Evolutionary conservation across 2,888 invertebrate species (phyloP).

Genomic region (Acronicta psi): DNA sequence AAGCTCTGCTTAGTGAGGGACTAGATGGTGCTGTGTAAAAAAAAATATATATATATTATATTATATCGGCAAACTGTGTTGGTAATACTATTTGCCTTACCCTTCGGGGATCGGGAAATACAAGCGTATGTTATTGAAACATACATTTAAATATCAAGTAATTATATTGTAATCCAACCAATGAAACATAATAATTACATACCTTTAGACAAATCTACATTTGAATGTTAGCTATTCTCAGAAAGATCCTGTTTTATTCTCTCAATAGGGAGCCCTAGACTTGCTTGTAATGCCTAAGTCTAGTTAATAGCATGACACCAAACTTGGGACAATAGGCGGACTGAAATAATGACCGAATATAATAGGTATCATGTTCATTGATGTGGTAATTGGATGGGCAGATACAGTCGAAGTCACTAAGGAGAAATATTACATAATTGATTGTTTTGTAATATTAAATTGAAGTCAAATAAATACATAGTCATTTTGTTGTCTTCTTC

Average conservation of each 20-base stretch:
- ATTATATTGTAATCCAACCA: no score
- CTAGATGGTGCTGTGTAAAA: no score
- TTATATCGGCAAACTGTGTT: no score
- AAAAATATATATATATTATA: no score
- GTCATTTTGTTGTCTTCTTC: no score
- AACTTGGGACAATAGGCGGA: constrained; percentile 30
- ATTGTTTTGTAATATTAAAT: neutral
- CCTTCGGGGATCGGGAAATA: no score
- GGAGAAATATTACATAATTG: neutral
- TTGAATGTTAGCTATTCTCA: constrained; percentile 14
- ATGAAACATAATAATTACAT: neutral
- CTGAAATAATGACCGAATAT: constrained; percentile 19
- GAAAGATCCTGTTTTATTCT: constrained; percentile 23
- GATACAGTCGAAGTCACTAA: neutral
- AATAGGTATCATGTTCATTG: constrained; percentile 27
- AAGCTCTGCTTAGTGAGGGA: no score
- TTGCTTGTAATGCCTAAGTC: constrained; percentile 18
- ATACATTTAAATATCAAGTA: no score
- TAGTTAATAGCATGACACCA: constrained; percentile 24
- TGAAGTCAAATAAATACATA: neutral
- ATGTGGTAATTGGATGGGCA: constrained; percentile 24
- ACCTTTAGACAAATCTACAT: constrained; percentile 36
- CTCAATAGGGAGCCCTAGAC: constrained; percentile 5
- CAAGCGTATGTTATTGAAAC: no score
- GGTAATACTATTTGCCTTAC: no score